These are phyloP conservation scores for Himalopsyche kuldschensis DNA, from an alignment of 2,888 invertebrate genomes.

Conservation along the genomic window DNA sequence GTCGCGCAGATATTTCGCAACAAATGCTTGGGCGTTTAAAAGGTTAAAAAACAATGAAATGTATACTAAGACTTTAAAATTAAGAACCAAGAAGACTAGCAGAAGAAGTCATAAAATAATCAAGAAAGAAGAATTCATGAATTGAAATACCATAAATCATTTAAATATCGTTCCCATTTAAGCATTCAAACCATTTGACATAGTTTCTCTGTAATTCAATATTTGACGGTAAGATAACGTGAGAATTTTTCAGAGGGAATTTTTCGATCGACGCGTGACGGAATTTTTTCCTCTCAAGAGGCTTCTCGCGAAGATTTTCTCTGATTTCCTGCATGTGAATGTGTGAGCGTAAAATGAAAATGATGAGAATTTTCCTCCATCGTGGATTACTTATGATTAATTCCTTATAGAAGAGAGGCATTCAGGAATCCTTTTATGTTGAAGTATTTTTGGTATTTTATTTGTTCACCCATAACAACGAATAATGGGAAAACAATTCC, in stretches of 20 bases:
- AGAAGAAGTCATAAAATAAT: no score
- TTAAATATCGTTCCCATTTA: no score
- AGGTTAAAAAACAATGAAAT: no score
- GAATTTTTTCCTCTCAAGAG: neutral
- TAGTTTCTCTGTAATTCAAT: no score
- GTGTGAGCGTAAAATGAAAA: neutral
- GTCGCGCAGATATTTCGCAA: no score
- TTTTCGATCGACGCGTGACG: neutral
- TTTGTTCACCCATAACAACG: neutral
- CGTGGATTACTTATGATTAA: neutral
- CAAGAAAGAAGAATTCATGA: no score
- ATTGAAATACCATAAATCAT: no score
- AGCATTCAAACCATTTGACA: no score
- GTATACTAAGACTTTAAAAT: no score
- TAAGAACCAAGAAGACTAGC: no score
- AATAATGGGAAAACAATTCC: neutral
- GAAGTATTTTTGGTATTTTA: neutral
- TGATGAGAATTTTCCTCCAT: neutral
- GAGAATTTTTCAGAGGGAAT: neutral
- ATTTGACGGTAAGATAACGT: neutral
- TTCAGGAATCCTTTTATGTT: neutral
- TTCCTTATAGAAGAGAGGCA: neutral
- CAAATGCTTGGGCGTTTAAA: no score
- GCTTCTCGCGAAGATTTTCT: neutral
- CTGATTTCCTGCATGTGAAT: neutral